Percentiles rank a stretch among this genome's conserved stretches.
Conservation (phyloP, 2,797 vertebrate genomes). For the Sternotherus odoratus region DNA sequence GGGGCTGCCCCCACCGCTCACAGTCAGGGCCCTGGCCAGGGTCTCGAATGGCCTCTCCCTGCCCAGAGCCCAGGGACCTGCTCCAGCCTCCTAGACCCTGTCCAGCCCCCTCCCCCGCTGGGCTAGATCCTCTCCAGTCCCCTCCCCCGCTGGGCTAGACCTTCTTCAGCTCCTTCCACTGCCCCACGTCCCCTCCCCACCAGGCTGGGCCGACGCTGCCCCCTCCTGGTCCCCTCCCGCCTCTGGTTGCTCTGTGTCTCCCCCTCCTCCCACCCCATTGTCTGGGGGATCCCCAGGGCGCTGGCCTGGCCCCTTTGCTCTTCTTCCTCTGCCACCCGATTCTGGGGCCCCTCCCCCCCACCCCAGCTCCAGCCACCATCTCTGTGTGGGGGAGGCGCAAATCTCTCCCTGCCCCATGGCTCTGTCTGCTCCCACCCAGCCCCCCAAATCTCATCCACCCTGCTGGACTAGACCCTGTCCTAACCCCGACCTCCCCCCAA, state of each 20-base stretch:
- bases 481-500: neutral
- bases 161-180: neutral
- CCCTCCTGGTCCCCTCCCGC: too few species aligned
- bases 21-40: too few species aligned
- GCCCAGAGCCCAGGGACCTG: neutral
- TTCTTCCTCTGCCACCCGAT: rapidly evolving
- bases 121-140: neutral
- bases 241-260: neutral
- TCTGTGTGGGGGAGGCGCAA: neutral
- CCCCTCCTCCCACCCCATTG: neutral
- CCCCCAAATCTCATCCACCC: too few species aligned
- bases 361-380: too few species aligned
- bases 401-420: neutral
- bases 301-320: too few species aligned
- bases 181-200: rapidly evolving
- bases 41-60: neutral
- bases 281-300: neutral
- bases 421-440: too few species aligned
- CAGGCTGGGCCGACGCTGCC: rapidly evolving
- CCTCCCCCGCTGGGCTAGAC: neutral
- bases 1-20: too few species aligned
- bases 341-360: neutral
- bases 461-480: neutral
- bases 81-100: neutral
- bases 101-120: neutral